Base-by-base conservation (phyloP, 2,888 invertebrate genomes). In the Cryptus viduatorius region DNA sequence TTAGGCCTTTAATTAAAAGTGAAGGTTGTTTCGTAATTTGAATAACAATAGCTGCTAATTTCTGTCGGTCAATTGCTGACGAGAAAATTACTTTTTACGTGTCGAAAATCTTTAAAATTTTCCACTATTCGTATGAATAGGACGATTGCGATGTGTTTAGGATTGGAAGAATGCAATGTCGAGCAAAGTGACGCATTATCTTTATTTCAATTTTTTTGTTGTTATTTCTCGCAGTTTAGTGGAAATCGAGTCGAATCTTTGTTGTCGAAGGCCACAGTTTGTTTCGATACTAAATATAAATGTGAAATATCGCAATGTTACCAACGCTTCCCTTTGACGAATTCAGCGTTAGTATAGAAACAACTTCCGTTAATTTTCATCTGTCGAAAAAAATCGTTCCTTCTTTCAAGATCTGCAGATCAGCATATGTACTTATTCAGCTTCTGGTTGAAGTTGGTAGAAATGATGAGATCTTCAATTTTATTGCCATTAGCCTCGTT, bases 401-500 rank as follows among this genome's bases (percentile, higher is more conserved):
- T 31, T 10, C 31, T 4, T 29, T 31, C n/a, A n/a, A 5, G 24
- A 14, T 12, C 2, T 4, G 14, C 61, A 24, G 31, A 61, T 31
- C 14, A 24, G 7, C 14, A 14, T 29, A 61, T 61, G 19, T 48
- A 68, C 1, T 10, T 48, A 19, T 19, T 29, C 14, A 46, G 24
- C 48, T 29, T 37, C 50, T 37, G 50, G 8, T 50, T 53, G 16
- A n/a, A 53, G 16, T 24, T 5, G 37, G 16, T n/a, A 31, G n/a
- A 48, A 16, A 31, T 16, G 48, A 50, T 24, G 37, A 50, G 16
- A 69, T n/a, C 50, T 29, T 46, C 37, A 61, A 64, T 64, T 56
- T 50, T 50, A 76, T 64, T 24, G 65, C 31, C 56, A 67, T 67
- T 64, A 75, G 61, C 46, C 48, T 50, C 42, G 53, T 53, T 61